Evolutionary conservation across 1,140 invertebrate species (phyloP).

Genomic region (Araneus ventricosus): DNA sequence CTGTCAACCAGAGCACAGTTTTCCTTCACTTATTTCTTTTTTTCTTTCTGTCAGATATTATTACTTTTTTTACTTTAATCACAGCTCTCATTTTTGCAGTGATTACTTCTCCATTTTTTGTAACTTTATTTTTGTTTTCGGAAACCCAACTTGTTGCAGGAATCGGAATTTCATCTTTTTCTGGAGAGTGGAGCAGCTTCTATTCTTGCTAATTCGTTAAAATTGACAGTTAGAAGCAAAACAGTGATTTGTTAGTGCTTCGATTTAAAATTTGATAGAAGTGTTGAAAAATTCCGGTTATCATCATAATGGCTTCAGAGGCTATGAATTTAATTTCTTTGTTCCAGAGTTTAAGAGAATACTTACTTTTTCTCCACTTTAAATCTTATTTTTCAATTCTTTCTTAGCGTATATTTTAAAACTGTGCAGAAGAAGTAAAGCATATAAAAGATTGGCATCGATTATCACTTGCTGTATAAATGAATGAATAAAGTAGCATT

Average conservation of each 20-base stretch:
- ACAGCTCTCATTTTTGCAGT: slow-evolving; percentile 41
- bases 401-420: no score
- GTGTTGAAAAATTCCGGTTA: neutral
- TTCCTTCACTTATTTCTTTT: neutral
- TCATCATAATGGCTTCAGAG: neutral
- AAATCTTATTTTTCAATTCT: no score
- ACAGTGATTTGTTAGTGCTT: slow-evolving; percentile 18
- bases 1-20: neutral
- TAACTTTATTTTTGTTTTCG: neutral
- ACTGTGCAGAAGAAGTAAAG: no score
- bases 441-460: no score
- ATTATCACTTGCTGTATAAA: no score
- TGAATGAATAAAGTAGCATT: no score
- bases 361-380: no score
- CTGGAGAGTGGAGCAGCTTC: neutral
- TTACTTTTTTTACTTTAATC: slow-evolving; percentile 52
- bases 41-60: neutral
- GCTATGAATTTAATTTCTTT: neutral
- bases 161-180: neutral
- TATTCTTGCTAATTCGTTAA: slow-evolving; percentile 24
- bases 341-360: neutral
- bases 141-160: slow-evolving; percentile 52
- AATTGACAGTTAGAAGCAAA: neutral
- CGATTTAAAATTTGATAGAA: neutral
- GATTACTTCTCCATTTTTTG: slow-evolving; percentile 50